Base-by-base conservation (phyloP, 1,140 invertebrate species). In the Amyelois transitella region DNA sequence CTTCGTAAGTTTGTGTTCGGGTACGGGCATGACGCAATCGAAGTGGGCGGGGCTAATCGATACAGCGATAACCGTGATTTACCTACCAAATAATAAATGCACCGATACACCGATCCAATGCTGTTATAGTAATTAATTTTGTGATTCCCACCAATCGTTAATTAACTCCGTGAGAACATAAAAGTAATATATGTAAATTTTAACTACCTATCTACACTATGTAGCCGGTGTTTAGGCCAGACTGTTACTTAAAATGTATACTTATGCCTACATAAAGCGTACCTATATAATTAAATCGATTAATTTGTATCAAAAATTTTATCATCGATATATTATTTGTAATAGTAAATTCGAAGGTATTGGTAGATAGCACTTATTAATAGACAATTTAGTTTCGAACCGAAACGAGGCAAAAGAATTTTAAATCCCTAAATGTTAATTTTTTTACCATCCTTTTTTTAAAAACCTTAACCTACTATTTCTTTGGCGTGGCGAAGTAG, bases 111-210 rank as follows among this genome's bases (percentile, higher is more conserved):
- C 58, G 72, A 75, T 71, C 69, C 64, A 73, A 69, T 57, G 62
- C 66, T 66, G 64, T 70, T 79, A 81, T 79, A 72, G 71, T 77
- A 81, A 77, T 80, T 79, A 76, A 79, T 76, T 75, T 66, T 66
- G 62, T 64, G 67, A 72, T 64, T 59, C 63, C 62, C 65, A 72
- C 61, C 69, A 62, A 51, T 58, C 71, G 63, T 75, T 72, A 75
- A 77, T 83, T 76, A 81, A 78, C 70, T 72, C 58, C 62, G 65
- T 66, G 70, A 71, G 68, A 77, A 64, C 52, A 57, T 57, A 60
- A 50, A 52, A 49, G 54, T 53, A 48, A 48, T 48, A 21, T 48
- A 48, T 48, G 45, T n/a, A 48, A 48, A 48, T 48, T 48, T 21
- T 18, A 45, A 19, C 18, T 45, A 45, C 18, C 1, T 20, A 45